Percentiles rank a stretch among this genome's conserved stretches.
Conservation (phyloP, 2,113 vertebrate genomes). For the Entelurus aequoreus region DNA sequence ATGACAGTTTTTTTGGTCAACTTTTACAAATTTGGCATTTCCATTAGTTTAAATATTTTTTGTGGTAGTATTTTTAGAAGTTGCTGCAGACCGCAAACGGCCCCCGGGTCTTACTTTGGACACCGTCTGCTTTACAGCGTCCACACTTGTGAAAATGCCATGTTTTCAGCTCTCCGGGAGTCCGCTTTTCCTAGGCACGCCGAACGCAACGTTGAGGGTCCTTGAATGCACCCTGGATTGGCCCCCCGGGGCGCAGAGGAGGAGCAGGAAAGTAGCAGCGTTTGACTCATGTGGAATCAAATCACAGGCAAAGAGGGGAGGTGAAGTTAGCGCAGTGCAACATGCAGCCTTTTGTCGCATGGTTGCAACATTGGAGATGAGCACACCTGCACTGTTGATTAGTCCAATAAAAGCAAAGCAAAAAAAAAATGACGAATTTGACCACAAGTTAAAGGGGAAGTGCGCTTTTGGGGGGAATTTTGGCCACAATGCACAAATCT, state of each 20-base stretch:
- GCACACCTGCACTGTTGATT: background rate
- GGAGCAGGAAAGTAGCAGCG: constrained; percentile 1
- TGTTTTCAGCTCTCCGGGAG: constrained; percentile 7
- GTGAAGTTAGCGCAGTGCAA: background rate
- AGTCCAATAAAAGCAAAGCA: too few relatives aligned
- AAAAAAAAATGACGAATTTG: too few relatives aligned
- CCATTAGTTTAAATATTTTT: too few relatives aligned
- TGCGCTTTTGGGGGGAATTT: too few relatives aligned
- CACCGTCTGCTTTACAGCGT: background rate
- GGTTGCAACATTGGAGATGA: background rate
- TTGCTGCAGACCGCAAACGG: too few relatives aligned
- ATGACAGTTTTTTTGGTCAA: too few relatives aligned
- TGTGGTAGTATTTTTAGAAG: too few relatives aligned
- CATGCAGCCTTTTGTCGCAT: background rate
- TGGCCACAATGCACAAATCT: too few relatives aligned
- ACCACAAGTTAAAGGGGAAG: too few relatives aligned
- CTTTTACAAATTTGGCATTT: too few relatives aligned
- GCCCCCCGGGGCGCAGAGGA: constrained; percentile 8
- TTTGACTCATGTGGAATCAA: background rate
- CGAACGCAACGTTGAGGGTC: constrained; percentile 5
- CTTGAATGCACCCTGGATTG: constrained; percentile 11
- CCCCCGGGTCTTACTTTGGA: too few relatives aligned
- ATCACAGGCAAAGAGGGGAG: background rate
- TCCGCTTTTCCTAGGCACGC: constrained; percentile 6
- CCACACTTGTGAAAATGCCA: background rate